phyloP scores from a whole-genome alignment of 2,113 vertebrate species.

The Oenanthe oenanthe region DNA sequence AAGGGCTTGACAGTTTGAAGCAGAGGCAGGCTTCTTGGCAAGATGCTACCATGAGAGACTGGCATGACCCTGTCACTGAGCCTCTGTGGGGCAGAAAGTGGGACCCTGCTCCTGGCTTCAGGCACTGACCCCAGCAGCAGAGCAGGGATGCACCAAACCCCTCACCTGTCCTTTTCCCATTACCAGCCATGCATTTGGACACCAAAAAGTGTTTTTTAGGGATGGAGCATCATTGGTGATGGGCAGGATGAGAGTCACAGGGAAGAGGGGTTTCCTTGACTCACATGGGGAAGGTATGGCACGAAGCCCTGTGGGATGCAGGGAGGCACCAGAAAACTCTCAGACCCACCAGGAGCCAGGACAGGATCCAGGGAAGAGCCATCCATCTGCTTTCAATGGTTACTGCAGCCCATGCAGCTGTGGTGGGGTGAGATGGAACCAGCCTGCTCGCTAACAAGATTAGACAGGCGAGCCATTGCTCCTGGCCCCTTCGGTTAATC shows the following conservation, averaged over 20 bases:
- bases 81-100: neutral
- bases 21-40: neutral
- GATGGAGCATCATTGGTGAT: neutral
- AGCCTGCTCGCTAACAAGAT: neutral
- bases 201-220: neutral
- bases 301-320: neutral
- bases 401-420: neutral
- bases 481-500: constrained; percentile 6
- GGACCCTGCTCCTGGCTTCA: neutral
- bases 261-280: neutral
- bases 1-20: neutral
- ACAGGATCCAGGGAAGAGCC: neutral
- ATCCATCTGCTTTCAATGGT: rapidly evolving
- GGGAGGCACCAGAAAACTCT: neutral
- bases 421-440: neutral
- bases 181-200: rapidly evolving
- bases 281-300: neutral
- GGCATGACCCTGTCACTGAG: neutral
- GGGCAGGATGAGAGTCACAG: neutral
- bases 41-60: neutral
- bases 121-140: neutral
- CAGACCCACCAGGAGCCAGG: neutral
- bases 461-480: neutral
- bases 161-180: neutral
- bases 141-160: neutral